Evolutionary conservation across 1,140 invertebrate species (phyloP).

Genomic region (Caenorhabditis brenneri): DNA sequence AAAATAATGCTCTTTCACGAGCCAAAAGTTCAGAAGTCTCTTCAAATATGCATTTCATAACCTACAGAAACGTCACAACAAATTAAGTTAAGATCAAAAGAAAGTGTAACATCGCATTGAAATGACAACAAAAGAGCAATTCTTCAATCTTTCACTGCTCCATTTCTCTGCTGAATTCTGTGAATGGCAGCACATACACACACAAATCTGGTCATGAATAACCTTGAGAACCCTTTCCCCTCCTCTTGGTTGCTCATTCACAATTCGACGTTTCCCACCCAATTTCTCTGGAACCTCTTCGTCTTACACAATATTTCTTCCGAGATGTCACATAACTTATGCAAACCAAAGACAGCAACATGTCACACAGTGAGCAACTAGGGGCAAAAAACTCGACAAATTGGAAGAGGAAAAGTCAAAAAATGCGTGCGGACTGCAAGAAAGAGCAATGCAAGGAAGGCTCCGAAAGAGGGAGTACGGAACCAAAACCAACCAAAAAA

Average conservation of each 20-base stretch:
- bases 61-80: too few species aligned
- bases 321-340: slow-evolving; percentile 37
- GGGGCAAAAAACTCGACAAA: slow-evolving; percentile 31
- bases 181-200: too few species aligned
- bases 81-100: too few species aligned
- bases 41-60: too few species aligned
- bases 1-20: too few species aligned
- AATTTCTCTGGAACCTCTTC: not conserved
- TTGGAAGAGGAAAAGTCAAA: not conserved
- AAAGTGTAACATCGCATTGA: too few species aligned
- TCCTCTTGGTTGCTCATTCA: not conserved
- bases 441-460: too few species aligned
- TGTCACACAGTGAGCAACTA: not conserved
- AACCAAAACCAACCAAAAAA: not conserved
- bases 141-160: not conserved
- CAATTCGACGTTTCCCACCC: not conserved
- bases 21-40: too few species aligned
- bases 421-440: not conserved
- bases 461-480: not conserved
- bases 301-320: not conserved
- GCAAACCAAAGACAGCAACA: slow-evolving; percentile 20
- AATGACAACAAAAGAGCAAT: not conserved
- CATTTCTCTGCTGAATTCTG: not conserved
- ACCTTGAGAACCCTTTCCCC: not conserved
- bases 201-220: not conserved